Base-by-base conservation (phyloP, 2,888 invertebrate genomes). In the Listrodromus nycthemerus region DNA sequence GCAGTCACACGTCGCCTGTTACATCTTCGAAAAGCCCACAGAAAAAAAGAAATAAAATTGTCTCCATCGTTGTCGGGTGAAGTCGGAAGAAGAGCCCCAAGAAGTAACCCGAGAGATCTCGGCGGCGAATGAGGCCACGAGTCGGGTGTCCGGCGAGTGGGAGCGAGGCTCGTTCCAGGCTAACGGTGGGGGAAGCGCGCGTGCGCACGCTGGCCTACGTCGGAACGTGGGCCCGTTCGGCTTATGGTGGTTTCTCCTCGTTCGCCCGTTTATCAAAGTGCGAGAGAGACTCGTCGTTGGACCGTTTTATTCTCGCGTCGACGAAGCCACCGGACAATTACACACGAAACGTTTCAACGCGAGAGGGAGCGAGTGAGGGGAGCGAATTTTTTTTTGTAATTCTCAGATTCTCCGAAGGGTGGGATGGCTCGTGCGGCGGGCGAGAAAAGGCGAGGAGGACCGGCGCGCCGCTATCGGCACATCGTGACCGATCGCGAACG, bases 401-500 rank as follows among this genome's bases (percentile, higher is more conserved):
- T 33, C 48, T 16, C 37, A 61, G 24, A 50, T 21, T 24, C 48
- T 6, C 16, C 16, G 3, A 19, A 27, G 67, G 66, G 52, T 52
- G 70, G 81, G 79, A 73, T 30, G 10, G 71, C 10, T 6, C 30
- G 21, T 30, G 65, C 75, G n/a, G 58, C 24, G 41, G 41, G 24
- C 27, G 19, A 0, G 45, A 48, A 41, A 21, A 82, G 33, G 50
- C 24, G 67, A 45, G 27, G 45, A 66, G 48, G 66, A n/a, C 24
- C 70, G 50, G 30, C 67, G 45, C 21, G n/a, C 21, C 21, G n/a
- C 21, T n/a, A 74, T 78, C 66, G 76, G 74, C 61, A 61, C 50
- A 78, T 77, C 77, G 67, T 73, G 73, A 77, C 77, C 74, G 74
- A 63, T 75, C 63, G 55, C 58, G 61, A 41, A 65, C 70, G 41